Base-by-base conservation (phyloP, 2,113 vertebrate species). In the Maccullochella peelii region DNA sequence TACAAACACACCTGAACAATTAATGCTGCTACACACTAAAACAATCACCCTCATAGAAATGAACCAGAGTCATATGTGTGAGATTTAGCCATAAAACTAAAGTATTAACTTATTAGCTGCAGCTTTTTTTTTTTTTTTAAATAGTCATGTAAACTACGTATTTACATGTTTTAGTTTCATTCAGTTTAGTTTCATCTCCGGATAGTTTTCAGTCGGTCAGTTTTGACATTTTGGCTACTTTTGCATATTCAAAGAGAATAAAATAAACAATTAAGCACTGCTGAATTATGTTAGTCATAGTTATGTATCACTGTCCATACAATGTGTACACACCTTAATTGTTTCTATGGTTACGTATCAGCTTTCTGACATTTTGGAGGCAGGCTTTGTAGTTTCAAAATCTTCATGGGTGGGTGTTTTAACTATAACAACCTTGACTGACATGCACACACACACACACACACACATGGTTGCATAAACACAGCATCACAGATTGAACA, bases 401-500 rank as follows among this genome's bases (percentile, higher is more conserved):
- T 85, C 42, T 8, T 83, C 16, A 20, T 66, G 55, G 38, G 44
- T 68, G 54, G 42, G 62, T 81, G 54, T 68, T 79, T 80, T 15
- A 77, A 73, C 38, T 30, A n/a, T 44, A 36, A 78, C 58, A 70
- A 54, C 62, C 62, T 58, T 63, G 12, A 62, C 65, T 58, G 57
- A 62, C 71, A 67, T 11, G 9, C 68, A 61, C 49, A 61, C 70
- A 61, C 49, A 61, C 70, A 50, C 65, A 55, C 42, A 78, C 68
- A 78, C 58, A 42, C 40, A 63, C 12, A 69, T 5, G 14, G 71
- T 69, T 71, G 55, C 80, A 79, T 74, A 50, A 75, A 85, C 77
- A 83, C 74, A 92, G 74, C 72, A 79, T 89, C 84, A 87, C 86
- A 85, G 68, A 79, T 71, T 63, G 68, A 90, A 83, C 81, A 77